Conservation (phyloP, 2,797 vertebrate species). For the Pogoniulus pusillus region DNA sequence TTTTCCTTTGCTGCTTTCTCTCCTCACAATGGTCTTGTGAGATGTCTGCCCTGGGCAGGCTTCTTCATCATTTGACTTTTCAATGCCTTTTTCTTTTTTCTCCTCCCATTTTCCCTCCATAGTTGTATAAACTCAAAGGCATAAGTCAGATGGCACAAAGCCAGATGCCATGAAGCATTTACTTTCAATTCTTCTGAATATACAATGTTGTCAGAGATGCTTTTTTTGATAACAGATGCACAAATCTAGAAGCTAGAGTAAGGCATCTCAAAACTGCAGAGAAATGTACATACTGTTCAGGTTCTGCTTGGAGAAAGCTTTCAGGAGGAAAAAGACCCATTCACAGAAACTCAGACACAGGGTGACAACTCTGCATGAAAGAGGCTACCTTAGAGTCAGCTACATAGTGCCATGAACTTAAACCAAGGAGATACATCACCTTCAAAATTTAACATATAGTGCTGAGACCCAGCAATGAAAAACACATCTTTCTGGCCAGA, state of each 20-base stretch:
- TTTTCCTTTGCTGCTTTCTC: not conserved
- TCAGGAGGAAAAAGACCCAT: not conserved
- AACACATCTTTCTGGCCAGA: not conserved
- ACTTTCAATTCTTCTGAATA: not conserved
- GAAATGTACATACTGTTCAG: not conserved
- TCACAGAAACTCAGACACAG: not conserved
- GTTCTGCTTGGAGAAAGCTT: not conserved
- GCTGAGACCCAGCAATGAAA: conserved; percentile 55
- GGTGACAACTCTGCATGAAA: not conserved
- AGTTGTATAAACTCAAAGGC: not conserved
- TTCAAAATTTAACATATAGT: conserved; percentile 41
- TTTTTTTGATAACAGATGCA: not conserved
- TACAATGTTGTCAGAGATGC: not conserved
- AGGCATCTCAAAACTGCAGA: not conserved
- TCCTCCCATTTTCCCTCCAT: not conserved
- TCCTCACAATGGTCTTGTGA: not conserved
- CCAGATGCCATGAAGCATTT: not conserved
- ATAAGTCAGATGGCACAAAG: not conserved
- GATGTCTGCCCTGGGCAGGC: not conserved
- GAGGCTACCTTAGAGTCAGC: not conserved
- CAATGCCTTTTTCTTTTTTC: not conserved
- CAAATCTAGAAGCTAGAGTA: not conserved
- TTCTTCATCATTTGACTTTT: not conserved
- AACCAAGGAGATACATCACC: conserved; percentile 37
- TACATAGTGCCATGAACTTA: not conserved